These are phyloP conservation scores for Otus sunia DNA, from an alignment of 2,113 vertebrate species.

Conservation along the genomic window DNA sequence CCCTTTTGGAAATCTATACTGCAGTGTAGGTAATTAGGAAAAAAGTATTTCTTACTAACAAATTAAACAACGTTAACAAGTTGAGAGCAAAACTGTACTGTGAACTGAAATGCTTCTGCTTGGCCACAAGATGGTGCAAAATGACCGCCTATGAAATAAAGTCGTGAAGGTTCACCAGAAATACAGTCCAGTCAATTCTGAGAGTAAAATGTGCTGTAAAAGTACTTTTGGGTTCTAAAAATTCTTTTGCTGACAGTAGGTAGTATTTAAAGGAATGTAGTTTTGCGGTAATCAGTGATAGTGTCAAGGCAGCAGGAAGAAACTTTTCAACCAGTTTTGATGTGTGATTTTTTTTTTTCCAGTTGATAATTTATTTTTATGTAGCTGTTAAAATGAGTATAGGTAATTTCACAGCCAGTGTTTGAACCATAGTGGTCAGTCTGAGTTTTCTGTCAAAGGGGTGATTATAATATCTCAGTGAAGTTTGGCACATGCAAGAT, in stretches of 20 bases:
- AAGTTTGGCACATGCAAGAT: background rate
- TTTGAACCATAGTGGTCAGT: background rate
- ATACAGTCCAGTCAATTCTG: background rate
- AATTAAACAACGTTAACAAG: background rate
- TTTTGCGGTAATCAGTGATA: background rate
- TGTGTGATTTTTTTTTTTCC: background rate
- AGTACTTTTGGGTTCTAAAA: background rate
- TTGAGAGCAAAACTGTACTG: background rate
- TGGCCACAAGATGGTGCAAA: slow-evolving; percentile 67
- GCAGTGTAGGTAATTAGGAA: background rate
- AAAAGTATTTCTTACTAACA: background rate
- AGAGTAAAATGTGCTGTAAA: background rate
- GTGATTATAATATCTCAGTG: background rate
- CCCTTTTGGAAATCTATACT: background rate
- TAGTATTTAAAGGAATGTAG: background rate
- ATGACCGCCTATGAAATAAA: background rate
- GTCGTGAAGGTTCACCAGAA: background rate
- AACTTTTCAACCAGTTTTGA: background rate
- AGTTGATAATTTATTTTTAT: background rate
- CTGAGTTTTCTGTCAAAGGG: background rate
- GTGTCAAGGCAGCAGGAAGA: background rate
- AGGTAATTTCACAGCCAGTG: background rate
- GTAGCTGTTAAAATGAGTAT: background rate
- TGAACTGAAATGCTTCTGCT: background rate
- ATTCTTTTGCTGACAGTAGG: background rate